Conservation (phyloP, 2,888 invertebrate species). For the Lepeophtheirus nordmannii region DNA sequence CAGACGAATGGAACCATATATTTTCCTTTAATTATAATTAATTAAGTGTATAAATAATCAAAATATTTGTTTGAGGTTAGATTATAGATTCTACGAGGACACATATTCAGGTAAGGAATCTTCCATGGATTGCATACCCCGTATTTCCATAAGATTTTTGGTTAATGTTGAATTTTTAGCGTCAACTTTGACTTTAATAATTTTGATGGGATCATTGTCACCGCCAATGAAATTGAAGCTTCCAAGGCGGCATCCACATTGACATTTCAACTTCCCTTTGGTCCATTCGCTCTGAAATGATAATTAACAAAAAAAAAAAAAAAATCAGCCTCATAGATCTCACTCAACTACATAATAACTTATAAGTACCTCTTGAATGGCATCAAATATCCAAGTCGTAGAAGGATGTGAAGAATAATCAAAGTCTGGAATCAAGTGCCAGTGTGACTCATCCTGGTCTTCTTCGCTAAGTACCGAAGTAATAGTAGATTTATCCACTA, state of each 20-base stretch:
- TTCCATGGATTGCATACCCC: too few species aligned
- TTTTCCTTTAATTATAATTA: too few species aligned
- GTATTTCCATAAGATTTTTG: not conserved
- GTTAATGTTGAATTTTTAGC: not conserved
- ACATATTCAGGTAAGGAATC: too few species aligned
- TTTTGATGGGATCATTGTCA: slow-evolving; percentile 45
- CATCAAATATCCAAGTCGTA: not conserved
- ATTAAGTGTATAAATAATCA: too few species aligned
- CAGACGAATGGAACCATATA: too few species aligned
- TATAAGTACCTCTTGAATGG: slow-evolving; percentile 34
- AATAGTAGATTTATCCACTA: not conserved
- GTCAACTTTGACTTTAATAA: slow-evolving; percentile 46
- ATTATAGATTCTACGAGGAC: too few species aligned
- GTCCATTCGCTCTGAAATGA: slow-evolving; percentile 41
- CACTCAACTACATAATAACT: not conserved
- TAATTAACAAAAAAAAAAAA: not conserved
- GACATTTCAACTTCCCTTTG: slow-evolving; percentile 50
- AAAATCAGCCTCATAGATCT: too few species aligned
- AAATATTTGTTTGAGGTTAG: too few species aligned
- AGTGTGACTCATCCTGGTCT: not conserved
- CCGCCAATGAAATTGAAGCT: slow-evolving; percentile 51
- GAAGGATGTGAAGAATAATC: not conserved
- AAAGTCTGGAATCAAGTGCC: not conserved
- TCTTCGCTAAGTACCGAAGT: not conserved
- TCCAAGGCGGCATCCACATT: slow-evolving; percentile 47